Evolutionary conservation across 2,797 vertebrate genomes (phyloP).

Genomic region (Megaceryle alcyon): DNA sequence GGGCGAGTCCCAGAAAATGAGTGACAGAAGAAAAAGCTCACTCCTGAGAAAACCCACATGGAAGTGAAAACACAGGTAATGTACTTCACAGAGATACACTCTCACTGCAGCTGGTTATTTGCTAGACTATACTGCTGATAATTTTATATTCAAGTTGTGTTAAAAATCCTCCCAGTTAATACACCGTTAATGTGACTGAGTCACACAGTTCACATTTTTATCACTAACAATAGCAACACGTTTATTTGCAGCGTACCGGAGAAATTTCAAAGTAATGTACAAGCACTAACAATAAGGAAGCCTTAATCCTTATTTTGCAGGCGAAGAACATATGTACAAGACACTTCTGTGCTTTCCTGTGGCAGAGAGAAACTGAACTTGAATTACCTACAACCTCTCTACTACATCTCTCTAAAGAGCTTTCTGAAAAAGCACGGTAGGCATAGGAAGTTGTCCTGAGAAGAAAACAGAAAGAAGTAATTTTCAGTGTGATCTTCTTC

Average conservation of each 20-base stretch:
- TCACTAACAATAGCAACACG: not conserved
- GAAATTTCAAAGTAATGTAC: not conserved
- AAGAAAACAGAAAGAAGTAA: not conserved
- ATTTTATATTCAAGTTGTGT: not conserved
- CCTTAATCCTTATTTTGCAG: constrained; percentile 2
- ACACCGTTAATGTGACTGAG: not conserved
- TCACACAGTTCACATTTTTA: not conserved
- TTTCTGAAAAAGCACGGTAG: not conserved
- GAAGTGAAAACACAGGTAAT: not conserved
- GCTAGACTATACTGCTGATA: not conserved
- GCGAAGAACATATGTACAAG: not conserved
- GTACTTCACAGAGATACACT: not conserved
- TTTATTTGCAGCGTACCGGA: not conserved
- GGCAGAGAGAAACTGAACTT: not conserved
- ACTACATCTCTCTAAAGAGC: not conserved
- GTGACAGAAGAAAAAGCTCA: not conserved
- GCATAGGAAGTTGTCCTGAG: not conserved
- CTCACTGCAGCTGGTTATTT: not conserved
- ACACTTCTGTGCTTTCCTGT: not conserved
- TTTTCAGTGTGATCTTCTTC: not conserved
- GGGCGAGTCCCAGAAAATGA: not conserved
- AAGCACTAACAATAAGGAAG: not conserved
- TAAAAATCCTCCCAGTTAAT: not conserved
- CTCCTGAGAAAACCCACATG: not conserved
- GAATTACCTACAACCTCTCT: not conserved